Base-by-base conservation (phyloP, 2,113 vertebrate species). In the Chlorodrepanis virens region DNA sequence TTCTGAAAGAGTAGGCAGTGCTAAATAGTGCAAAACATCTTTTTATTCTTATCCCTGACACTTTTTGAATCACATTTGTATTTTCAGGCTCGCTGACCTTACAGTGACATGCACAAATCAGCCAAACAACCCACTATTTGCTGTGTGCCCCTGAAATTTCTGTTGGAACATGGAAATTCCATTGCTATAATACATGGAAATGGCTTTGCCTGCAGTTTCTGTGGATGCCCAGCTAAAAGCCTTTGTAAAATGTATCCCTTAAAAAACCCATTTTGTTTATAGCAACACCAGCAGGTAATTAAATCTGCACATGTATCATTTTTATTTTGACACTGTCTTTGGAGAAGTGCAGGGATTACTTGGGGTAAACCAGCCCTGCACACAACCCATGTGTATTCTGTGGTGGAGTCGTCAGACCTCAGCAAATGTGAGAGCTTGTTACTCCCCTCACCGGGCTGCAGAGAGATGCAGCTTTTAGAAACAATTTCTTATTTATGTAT, bases 391-490 rank as follows among this genome's bases (percentile, higher is more conserved):
- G 10, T 5, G 39, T 18, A 5, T 39, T 61, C n/a, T 2, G 29
- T 21, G 35, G 25, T 50, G 85, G 54, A 17, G 57, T 40, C 83
- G 85, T 93, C 88, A 88, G 76, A 67, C 27, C 90, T 75, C 88
- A 78, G 40, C 64, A 78, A 88, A 92, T 22, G 45, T 23, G 92
- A 39, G 44, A 42, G 90, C 53, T 68, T 78, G 85, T 83, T 94
- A 60, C 33, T 93, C 79, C 45, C 63, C 56, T 88, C 2, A 1
- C 74, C 8, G 60, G 52, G 27, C 92, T 96, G 87, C 63, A 45
- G 45, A 85, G 77, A 83, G 87, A 63, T 23, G 82, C 64, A 78
- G 83, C 80, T 89, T 92, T 90, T 63, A 78, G 80, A 78, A 94
- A 78, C 64, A 67, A 68, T 79, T 79, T 53, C 47, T 71, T 91